Evolutionary conservation across 2,888 invertebrate species (phyloP), one percentile per base, ranked within the genome.

Genomic region (Tipula helvola): DNA sequence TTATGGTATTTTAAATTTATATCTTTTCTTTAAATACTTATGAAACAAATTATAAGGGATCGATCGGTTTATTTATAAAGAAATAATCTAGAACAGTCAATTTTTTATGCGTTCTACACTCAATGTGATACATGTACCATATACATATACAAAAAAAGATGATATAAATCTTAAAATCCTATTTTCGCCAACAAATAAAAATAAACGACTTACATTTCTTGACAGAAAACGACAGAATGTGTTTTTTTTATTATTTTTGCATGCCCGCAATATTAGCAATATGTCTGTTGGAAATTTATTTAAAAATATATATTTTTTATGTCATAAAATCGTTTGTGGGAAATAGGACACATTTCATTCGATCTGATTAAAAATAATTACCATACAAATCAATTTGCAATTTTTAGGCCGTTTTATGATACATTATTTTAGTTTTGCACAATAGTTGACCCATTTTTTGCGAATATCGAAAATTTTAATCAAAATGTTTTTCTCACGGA

Each of bases 111-210:
- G 28, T 71, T 18, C 28, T 18, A 10, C 28, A 28, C 71, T 71
- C 8, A 10, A 71, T 71, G 57, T 83, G 16, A 18, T 12, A 7
- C 12, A 18, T 36, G 12, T 28, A 83, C n/a, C 16, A 57, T 57
- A 16, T 18, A 3, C 36, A n/a, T 18, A 3, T 12, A n/a, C 1
- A 39, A 84, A 39, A 36, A 84, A 84, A 84, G 84, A 84, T 84
- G 39, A 41, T n/a, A 84, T 84, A 84, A 84, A 84, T 84, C 84
- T 84, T 84, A 39, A 84, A 41, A 84, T 84, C 84, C 84, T 84
- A 39, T 39, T 84, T 84, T 84, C 10, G 71, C 71, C 28, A 28
- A 28, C 28, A 28, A 28, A 28, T 28, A 28, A 1, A 12, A 28
- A 28, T 28, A 71, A 71, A 71, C 28, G 71, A 71, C 71, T 28